Percentiles rank a stretch among this genome's conserved stretches.
These are phyloP conservation scores for Grallaria varia DNA, from an alignment of 2,113 vertebrate genomes.

Conservation along the genomic window DNA sequence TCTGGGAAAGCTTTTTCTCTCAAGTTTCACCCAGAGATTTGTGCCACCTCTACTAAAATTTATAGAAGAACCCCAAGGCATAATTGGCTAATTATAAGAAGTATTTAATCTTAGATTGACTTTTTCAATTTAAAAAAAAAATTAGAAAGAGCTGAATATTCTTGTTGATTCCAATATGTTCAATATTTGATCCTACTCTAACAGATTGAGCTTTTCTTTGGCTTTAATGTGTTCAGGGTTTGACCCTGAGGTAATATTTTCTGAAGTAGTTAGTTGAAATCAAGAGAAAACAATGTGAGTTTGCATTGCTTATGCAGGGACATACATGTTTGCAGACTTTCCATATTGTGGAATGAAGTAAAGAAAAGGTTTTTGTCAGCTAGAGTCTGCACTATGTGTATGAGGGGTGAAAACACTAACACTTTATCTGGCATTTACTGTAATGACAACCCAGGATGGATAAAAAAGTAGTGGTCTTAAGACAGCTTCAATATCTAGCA, in stretches of 20 bases:
- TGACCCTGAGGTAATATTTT: not conserved
- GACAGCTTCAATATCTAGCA: not conserved
- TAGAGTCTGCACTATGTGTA: fast-evolving
- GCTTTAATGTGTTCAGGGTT: not conserved
- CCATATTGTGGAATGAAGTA: not conserved
- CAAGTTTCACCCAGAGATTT: not conserved
- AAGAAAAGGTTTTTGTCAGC: not conserved
- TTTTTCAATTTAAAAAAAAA: not conserved
- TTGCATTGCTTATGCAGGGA: not conserved
- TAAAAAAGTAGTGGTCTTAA: not conserved
- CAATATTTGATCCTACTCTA: not conserved
- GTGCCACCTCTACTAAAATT: not conserved
- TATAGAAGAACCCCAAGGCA: not conserved
- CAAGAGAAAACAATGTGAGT: not conserved
- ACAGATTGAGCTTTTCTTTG: not conserved
- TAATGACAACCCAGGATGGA: not conserved
- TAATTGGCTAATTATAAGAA: not conserved
- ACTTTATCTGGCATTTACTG: not conserved
- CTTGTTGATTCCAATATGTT: not conserved
- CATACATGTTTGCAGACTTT: not conserved
- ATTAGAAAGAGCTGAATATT: not conserved
- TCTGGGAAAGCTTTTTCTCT: not conserved
- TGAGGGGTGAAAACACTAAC: not conserved
- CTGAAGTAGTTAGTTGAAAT: not conserved
- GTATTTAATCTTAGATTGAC: not conserved